Conservation (phyloP, 2,113 vertebrate genomes). For the Elephas maximus region DNA sequence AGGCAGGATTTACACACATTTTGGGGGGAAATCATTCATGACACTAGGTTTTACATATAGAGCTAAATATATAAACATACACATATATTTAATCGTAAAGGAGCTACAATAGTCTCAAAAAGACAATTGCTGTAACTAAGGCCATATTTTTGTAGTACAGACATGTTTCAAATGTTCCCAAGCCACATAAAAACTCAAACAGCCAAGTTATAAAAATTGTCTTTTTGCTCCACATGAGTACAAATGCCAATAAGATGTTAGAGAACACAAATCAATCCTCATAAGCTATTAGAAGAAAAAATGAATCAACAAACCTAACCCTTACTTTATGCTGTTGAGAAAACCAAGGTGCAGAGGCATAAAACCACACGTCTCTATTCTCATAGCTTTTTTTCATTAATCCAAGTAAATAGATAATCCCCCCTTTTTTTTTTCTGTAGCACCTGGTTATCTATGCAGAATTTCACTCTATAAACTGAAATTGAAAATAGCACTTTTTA, state of each 20-base stretch:
- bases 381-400: not conserved
- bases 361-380: not conserved
- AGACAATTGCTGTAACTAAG: constrained; percentile 14
- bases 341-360: not conserved
- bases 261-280: not conserved
- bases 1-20: too few relatives aligned
- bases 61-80: not conserved
- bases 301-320: not conserved
- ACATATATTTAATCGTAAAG: not conserved
- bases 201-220: not conserved
- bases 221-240: not conserved
- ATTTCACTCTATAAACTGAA: constrained; percentile 32
- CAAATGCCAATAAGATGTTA: not conserved
- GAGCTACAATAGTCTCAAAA: not conserved
- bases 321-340: not conserved
- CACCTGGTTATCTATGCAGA: not conserved
- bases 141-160: not conserved
- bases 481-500: not conserved
- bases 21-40: too few relatives aligned
- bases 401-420: not conserved
- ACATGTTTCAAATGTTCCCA: constrained; percentile 22
- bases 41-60: not conserved
- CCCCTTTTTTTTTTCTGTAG: not conserved
- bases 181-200: constrained; percentile 8
- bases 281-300: not conserved